Percentiles rank a stretch among this genome's conserved stretches.
Conservation (phyloP, 2,113 vertebrate species). For the Poicephalus gulielmi region DNA sequence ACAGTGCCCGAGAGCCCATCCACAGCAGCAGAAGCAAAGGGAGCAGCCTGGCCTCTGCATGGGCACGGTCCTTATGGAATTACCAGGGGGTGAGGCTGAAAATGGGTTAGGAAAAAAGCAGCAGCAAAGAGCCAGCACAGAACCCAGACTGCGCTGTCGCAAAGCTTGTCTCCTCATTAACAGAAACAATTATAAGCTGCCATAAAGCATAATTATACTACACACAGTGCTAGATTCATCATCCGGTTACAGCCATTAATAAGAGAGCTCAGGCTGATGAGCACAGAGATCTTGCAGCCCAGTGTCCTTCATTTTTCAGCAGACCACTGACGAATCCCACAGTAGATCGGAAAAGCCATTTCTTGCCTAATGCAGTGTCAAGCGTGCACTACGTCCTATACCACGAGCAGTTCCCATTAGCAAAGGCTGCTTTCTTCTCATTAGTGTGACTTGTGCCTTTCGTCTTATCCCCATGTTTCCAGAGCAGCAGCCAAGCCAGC, state of each 20-base stretch:
- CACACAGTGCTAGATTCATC: neutral
- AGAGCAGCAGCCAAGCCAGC: neutral
- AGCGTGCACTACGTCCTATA: rapidly evolving
- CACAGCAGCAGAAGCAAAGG: neutral
- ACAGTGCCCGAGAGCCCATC: neutral
- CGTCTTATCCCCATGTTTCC: neutral
- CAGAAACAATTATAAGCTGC: neutral
- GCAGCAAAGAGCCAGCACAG: neutral
- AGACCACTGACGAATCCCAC: neutral
- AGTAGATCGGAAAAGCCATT: neutral
- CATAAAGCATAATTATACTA: neutral
- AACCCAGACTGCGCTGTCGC: neutral
- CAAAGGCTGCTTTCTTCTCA: neutral
- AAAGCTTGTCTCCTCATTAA: neutral
- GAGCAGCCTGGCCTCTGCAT: neutral
- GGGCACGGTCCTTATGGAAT: neutral
- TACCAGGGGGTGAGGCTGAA: neutral
- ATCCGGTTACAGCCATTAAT: neutral
- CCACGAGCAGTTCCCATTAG: neutral
- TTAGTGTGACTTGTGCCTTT: neutral
- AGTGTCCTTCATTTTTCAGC: neutral
- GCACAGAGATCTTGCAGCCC: neutral
- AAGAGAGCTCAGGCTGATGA: neutral
- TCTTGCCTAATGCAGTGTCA: neutral
- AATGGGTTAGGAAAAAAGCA: neutral